Base-by-base conservation (phyloP, 2,797 vertebrate genomes). In the Intellagama lesueurii region DNA sequence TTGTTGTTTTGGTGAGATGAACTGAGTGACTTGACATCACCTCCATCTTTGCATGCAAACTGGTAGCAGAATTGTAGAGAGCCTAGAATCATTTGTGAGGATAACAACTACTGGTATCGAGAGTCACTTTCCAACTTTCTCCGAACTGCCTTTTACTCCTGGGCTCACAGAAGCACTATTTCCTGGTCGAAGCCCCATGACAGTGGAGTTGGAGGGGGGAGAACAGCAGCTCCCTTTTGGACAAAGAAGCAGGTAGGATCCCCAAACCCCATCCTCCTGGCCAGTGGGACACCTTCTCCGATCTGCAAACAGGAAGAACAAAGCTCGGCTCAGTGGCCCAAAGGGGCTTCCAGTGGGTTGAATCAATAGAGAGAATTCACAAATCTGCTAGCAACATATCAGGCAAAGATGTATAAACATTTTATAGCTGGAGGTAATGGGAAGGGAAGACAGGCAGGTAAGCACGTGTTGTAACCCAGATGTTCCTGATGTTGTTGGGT, bases 81-180 rank as follows among this genome's bases (percentile, higher is more conserved):
- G 24, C 7, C 35, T n/a, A 64, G 49, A 40, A 73, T n/a, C 44
- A 9, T 6, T 40, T 14, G n/a, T 52, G 26, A n/a, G 66, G 47
- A 56, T 28, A 30, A 26, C 1, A 35, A 6, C 1, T 40, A 30
- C 17, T 28, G 2, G 0, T 0, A 0, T 85, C 30, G 77, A 56
- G 0, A 0, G 11, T 32, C 35, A 26, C 40, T 56, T 81, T 52
- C 80, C 2, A 0, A 9, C 73, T 6, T 0, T 0, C 24, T 26
- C 44, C 2, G 78, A 16, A 35, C 78, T 82, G 30, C 81, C 56
- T 32, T 14, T 78, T 35, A 4, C 26, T 44, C n/a, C 60, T 32
- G 60, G 30, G 19, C 28, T 19, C 26, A 6, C 14, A 26, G 52
- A 81, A 81, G 32, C 14, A 14, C 11, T n/a, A 44, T 17, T 28